Base-by-base conservation (phyloP, 2,888 invertebrate genomes). In the Campaea margaritaria region DNA sequence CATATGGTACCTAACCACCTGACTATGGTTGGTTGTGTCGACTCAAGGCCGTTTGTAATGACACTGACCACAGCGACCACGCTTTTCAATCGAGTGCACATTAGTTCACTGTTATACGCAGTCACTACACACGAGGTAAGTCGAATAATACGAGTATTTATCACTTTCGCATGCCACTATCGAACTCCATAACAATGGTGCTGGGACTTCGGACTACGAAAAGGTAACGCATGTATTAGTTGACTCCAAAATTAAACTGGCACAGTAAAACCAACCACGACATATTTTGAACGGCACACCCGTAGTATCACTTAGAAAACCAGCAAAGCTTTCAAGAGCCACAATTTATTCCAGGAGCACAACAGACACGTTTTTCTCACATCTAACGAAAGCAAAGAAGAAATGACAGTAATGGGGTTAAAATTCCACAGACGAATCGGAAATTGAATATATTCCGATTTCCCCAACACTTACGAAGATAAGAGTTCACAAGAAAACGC, bases 361-460 rank as follows among this genome's bases (percentile, higher is more conserved):
- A 38, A 39, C 45, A 86, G 73, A 79, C 89, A 89, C 90, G 82
- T 83, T 84, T 86, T 79, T 75, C 72, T 81, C 83, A 89, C 86
- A 82, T 65, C 75, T 91, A 89, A 90, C 82, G 75, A 68, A 65
- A 70, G 58, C 73, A 72, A 59, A 65, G 76, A 72, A 75, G 71
- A 76, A 67, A 65, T 74, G 68, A 71, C 67, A 75, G 75, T 84
- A 82, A 87, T 78, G 68, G 65, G 74, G 79, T 85, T 89, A 79
- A 84, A 81, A 82, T 88, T 94, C 93, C 94, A 90, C 95, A 96
- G 96, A 96, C 93, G 94, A 95, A 81, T 91, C 95, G 76, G 95
- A 95, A 91, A 95, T 96, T 82, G 96, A 96, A 93, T 96, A 96
- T 86, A 95, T 96, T 86, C 96, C 96, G 79, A 95, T 96, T 77